phyloP scores from a whole-genome alignment of 1,140 invertebrate species.

The Bombus confusus region DNA sequence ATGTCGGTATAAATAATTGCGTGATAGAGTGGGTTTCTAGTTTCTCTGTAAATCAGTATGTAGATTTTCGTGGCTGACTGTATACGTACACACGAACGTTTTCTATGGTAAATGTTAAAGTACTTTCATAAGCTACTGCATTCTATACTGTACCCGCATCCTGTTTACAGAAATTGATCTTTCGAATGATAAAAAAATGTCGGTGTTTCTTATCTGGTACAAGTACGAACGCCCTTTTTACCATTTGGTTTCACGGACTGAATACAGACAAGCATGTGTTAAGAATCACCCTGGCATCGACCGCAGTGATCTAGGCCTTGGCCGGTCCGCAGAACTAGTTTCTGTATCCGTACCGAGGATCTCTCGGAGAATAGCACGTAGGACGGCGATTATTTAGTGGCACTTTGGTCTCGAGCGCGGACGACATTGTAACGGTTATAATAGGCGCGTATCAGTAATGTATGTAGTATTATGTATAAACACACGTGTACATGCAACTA shows the following conservation, averaged over 20 bases:
- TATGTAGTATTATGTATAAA: constrained; percentile 35
- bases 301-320: constrained; percentile 63
- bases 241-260: constrained; percentile 9
- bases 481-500: constrained; percentile 26
- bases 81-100: neutral
- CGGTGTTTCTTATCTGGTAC: neutral
- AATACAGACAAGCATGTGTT: constrained; percentile 18
- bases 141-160: neutral
- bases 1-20: no score
- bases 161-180: neutral
- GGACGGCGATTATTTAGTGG: constrained; percentile 64
- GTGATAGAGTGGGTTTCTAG: no score
- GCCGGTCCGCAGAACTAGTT: constrained; percentile 63
- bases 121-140: neutral
- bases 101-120: neutral
- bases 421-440: constrained; percentile 61
- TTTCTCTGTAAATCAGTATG: no score
- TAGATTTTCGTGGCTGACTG: no score
- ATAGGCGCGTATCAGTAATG: constrained; percentile 51
- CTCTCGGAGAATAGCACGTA: constrained; percentile 59
- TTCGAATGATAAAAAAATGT: neutral
- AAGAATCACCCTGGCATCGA: constrained; percentile 65
- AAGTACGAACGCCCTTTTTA: constrained; percentile 6
- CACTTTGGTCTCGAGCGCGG: constrained; percentile 42
- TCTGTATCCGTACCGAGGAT: constrained; percentile 62